Conservation (phyloP, 1,140 invertebrate genomes). For the Nymphalis io region DNA sequence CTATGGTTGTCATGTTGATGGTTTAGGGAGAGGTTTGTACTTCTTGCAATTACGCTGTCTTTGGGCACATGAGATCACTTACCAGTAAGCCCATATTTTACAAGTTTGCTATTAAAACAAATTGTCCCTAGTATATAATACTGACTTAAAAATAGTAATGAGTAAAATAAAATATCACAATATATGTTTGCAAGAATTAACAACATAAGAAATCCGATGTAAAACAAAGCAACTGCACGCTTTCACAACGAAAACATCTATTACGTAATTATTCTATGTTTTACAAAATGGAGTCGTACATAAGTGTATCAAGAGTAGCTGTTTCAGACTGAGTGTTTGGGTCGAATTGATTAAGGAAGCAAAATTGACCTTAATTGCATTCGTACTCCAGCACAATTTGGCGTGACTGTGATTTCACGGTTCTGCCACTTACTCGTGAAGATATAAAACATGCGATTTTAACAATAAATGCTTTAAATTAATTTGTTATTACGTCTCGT, state of each 20-base stretch:
- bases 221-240: too few species aligned
- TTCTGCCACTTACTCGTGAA: slow-evolving; percentile 42
- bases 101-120: too few species aligned
- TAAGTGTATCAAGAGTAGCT: slow-evolving; percentile 23
- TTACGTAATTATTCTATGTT: slow-evolving; percentile 1
- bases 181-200: neutral
- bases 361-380: slow-evolving; percentile 55
- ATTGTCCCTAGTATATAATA: too few species aligned
- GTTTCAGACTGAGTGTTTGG: slow-evolving; percentile 40
- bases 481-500: slow-evolving; percentile 28
- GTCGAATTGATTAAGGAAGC: slow-evolving; percentile 51
- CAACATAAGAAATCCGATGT: too few species aligned
- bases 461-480: slow-evolving; percentile 33
- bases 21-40: too few species aligned
- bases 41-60: too few species aligned
- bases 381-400: slow-evolving; percentile 44
- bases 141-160: too few species aligned
- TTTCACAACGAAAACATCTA: neutral
- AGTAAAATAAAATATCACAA: neutral
- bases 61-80: too few species aligned
- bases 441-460: slow-evolving; percentile 34
- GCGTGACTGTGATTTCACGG: slow-evolving; percentile 46
- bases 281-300: slow-evolving; percentile 21
- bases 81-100: too few species aligned
- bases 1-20: too few species aligned